Percentiles rank a stretch among this genome's conserved stretches.
Conservation (phyloP, 2,113 vertebrate species). For the Gavia stellata region DNA sequence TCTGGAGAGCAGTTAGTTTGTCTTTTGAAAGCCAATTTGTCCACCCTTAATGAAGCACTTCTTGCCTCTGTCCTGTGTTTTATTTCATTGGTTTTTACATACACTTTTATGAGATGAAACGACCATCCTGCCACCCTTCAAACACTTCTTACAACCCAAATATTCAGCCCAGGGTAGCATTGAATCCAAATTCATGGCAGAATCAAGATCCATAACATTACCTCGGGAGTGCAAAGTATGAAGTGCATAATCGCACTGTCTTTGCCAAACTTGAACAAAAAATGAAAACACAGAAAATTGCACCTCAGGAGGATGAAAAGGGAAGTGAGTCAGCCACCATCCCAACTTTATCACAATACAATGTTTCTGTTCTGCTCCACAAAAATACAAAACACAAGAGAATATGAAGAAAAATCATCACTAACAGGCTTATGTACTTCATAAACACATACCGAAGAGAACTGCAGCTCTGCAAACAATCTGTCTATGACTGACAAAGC, state of each 20-base stretch:
- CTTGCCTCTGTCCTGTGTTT: not conserved
- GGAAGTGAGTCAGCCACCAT: not conserved
- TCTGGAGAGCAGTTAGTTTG: slow-evolving; percentile 23
- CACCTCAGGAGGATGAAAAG: not conserved
- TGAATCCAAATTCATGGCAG: not conserved
- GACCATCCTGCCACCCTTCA: not conserved
- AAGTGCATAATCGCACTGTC: not conserved
- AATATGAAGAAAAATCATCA: not conserved
- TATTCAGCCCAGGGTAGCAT: not conserved
- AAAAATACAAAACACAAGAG: slow-evolving; percentile 25
- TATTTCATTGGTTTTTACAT: not conserved
- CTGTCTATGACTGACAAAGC: slow-evolving; percentile 35
- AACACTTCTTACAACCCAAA: not conserved
- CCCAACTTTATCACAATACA: not conserved
- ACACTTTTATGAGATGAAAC: not conserved
- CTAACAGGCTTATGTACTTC: slow-evolving; percentile 1
- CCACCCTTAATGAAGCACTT: slow-evolving; percentile 37
- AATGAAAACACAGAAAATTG: not conserved
- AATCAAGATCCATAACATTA: not conserved
- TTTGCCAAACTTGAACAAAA: not conserved
- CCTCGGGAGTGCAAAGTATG: not conserved
- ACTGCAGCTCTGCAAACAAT: slow-evolving; percentile 11
- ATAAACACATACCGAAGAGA: slow-evolving; percentile 32
- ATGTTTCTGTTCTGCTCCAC: not conserved
- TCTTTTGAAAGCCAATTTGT: slow-evolving; percentile 41